A percentile compares a stretch with the other conserved stretches of the same genome.
phyloP scores from a whole-genome alignment of 30 jellyfish, hydroid and myxozoan genomes.

The Sanderia malayensis region DNA sequence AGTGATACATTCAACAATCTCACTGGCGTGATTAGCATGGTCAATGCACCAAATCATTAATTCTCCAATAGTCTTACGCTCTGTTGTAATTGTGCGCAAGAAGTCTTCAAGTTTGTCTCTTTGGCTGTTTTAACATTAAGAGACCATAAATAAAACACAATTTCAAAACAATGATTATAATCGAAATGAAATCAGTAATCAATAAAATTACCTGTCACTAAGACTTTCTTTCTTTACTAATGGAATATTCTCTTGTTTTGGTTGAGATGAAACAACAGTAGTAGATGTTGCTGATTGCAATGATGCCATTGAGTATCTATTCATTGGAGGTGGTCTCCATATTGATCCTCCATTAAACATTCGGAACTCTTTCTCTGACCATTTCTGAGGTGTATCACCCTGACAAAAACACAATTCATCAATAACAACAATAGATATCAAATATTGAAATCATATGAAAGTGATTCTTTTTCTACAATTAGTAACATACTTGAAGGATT shows the following conservation, averaged over 20 bases:
- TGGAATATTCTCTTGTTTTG: no score
- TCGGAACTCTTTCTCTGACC: constrained; percentile 89
- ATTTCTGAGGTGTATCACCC: constrained; percentile 96
- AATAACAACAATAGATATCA: no score
- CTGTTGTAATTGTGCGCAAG: constrained; percentile 79
- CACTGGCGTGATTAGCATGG: constrained; percentile 95
- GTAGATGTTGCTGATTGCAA: constrained; percentile 73
- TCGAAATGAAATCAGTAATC: no score
- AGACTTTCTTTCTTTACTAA: no score
- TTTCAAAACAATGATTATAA: no score
- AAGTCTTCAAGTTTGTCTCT: constrained; percentile 91
- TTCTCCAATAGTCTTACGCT: constrained; percentile 80
- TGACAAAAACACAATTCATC: constrained; percentile 26
- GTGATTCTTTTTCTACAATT: no score
- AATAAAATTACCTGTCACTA: no score
- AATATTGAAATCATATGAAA: no score
- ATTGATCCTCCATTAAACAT: constrained; percentile 93
- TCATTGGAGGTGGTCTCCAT: constrained; percentile 97
- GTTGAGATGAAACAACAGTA: no score
- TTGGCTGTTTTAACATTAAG: constrained; percentile 49
- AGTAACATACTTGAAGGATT: constrained; percentile 68
- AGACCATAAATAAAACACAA: no score
- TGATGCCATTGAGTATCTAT: constrained; percentile 69
- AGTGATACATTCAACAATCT: constrained; percentile 48
- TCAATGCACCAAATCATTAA: constrained; percentile 95